A percentile compares a stretch with the other conserved stretches of the same genome.
Conservation (phyloP, 2,797 vertebrate genomes). For the Gallinago stenura region DNA sequence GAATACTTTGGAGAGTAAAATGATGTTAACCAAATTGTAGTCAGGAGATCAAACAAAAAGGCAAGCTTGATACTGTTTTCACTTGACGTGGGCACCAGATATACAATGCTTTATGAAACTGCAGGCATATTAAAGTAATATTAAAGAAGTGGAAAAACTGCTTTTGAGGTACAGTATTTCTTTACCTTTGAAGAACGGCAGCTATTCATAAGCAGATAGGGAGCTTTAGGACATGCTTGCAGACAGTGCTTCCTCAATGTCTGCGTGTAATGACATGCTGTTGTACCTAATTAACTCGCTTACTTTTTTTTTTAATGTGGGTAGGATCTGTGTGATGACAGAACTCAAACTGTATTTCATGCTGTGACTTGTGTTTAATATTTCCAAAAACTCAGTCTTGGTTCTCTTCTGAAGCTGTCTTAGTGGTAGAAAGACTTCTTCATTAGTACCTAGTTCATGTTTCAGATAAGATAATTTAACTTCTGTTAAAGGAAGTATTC, state of each 20-base stretch:
- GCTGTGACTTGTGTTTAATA: constrained; percentile 34
- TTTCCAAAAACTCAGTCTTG: neutral
- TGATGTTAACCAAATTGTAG: neutral
- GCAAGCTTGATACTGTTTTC: neutral
- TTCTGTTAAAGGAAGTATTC: neutral
- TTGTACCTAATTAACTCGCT: neutral
- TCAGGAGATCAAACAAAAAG: neutral
- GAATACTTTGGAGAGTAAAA: neutral
- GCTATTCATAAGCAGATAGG: neutral
- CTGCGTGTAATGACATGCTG: constrained; percentile 11
- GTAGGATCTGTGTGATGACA: neutral
- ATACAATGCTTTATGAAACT: neutral
- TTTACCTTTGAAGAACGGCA: neutral
- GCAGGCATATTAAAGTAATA: neutral
- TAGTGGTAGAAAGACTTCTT: neutral
- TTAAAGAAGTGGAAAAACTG: neutral
- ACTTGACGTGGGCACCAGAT: neutral
- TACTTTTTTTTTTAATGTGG: neutral
- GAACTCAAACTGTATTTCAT: neutral
- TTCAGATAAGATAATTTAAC: neutral
- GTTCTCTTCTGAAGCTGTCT: neutral
- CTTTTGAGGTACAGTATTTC: neutral
- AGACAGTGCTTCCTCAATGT: neutral
- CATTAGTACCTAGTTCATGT: neutral
- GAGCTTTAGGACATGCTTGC: neutral